phyloP scores from a whole-genome alignment of 2,888 invertebrate genomes.

The Harpalus rubripes region DNA sequence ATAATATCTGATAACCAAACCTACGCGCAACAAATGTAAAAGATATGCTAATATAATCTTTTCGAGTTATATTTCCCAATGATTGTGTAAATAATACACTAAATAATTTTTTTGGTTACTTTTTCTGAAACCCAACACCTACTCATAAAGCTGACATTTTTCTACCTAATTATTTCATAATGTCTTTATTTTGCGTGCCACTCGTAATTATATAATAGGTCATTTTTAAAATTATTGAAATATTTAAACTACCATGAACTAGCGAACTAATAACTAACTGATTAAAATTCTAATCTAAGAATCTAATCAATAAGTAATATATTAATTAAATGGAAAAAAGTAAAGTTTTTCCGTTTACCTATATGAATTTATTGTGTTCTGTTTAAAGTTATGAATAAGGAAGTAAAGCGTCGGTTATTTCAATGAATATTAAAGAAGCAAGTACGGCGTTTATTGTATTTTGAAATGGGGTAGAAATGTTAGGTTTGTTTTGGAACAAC shows the following conservation, averaged over 20 bases:
- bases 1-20: too few species aligned
- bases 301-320: neutral
- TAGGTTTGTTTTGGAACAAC: slow-evolving; percentile 12
- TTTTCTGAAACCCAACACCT: too few species aligned
- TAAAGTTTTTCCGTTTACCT: neutral
- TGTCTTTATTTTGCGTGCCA: too few species aligned
- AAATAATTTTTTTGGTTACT: too few species aligned
- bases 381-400: slow-evolving; percentile 4
- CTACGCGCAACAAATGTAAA: too few species aligned
- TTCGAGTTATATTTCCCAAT: too few species aligned
- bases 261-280: neutral
- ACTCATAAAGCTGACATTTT: too few species aligned
- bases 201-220: too few species aligned
- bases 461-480: slow-evolving; percentile 2
- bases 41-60: too few species aligned
- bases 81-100: too few species aligned
- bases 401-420: slow-evolving; percentile 19
- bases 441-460: slow-evolving; percentile 5
- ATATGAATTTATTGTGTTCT: neutral
- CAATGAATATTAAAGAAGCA: slow-evolving; percentile 38
- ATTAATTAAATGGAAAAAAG: neutral
- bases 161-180: too few species aligned
- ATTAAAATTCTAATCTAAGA: neutral
- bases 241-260: neutral
- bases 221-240: too few species aligned